Evolutionary conservation across 1,140 invertebrate species (phyloP).

Genomic region (Solen grandis): DNA sequence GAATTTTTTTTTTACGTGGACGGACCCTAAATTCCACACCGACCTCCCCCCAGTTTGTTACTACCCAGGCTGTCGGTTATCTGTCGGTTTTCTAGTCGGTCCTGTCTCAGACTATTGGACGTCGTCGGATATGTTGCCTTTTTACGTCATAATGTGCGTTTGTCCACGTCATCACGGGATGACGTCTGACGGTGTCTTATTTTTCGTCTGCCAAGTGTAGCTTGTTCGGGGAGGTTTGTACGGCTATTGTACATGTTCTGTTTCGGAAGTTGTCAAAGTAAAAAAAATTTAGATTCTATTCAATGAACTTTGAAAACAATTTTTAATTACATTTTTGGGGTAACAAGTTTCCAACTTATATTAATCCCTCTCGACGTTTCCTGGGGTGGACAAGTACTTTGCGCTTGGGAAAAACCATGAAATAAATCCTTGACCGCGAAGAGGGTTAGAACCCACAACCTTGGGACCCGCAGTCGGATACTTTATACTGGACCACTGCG

Average conservation of each 20-base stretch:
- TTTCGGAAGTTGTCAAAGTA: neutral
- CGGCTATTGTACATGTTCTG: neutral
- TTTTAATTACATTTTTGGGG: neutral
- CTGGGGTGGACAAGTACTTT: no score
- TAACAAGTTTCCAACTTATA: no score
- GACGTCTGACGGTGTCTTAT: neutral
- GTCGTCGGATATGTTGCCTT: constrained; percentile 21
- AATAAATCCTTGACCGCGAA: no score
- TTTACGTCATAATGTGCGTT: constrained; percentile 16
- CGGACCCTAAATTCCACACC: neutral
- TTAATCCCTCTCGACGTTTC: no score
- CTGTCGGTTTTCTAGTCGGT: constrained; percentile 18
- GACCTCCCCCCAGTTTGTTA: neutral
- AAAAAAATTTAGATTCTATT: neutral
- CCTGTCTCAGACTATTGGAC: constrained; percentile 28
- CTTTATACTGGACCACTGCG: no score
- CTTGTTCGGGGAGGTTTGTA: constrained; percentile 32
- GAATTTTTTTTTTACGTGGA: constrained; percentile 37
- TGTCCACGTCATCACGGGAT: constrained; percentile 1
- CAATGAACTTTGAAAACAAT: neutral
- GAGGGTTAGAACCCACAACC: no score
- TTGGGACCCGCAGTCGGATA: no score
- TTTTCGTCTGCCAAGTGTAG: constrained; percentile 27
- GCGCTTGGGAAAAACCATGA: no score
- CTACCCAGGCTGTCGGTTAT: constrained; percentile 37